These are phyloP conservation scores for Microhierax caerulescens DNA, from an alignment of 2,797 vertebrate genomes.

Conservation along the genomic window DNA sequence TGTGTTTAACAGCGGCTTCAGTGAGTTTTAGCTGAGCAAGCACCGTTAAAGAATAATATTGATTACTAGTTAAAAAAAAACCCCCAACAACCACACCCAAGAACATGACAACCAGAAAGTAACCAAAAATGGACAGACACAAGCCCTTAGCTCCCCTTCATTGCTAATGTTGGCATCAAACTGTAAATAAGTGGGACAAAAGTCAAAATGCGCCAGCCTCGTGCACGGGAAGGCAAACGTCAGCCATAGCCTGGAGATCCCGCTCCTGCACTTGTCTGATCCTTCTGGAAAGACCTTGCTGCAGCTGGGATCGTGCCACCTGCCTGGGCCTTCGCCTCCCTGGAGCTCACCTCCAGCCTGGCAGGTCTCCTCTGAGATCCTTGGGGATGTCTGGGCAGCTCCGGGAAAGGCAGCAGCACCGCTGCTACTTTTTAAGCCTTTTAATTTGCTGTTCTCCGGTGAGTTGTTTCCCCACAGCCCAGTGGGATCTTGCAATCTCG, in stretches of 20 bases:
- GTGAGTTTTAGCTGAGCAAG: too few species aligned
- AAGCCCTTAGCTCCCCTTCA: fast-evolving
- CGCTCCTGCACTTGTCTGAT: background rate
- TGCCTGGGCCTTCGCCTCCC: background rate
- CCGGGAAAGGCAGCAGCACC: background rate
- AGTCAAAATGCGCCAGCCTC: background rate
- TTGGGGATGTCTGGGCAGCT: background rate
- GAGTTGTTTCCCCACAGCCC: background rate
- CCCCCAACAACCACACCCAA: too few species aligned
- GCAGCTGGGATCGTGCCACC: fast-evolving
- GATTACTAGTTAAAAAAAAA: background rate
- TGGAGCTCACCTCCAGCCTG: background rate
- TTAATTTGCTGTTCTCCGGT: background rate
- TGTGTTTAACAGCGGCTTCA: too few species aligned
- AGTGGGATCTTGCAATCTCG: background rate
- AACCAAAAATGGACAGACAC: fast-evolving
- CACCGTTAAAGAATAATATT: fast-evolving
- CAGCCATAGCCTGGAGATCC: background rate
- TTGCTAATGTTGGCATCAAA: fast-evolving
- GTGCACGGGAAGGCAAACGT: background rate
- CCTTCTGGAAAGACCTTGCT: background rate
- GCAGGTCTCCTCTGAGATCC: background rate
- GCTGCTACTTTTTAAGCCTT: background rate
- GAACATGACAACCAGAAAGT: background rate
- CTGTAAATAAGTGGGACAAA: background rate